These are phyloP conservation scores for Nipponacmea schrenckii DNA, from an alignment of 2,888 invertebrate genomes.

Conservation along the genomic window DNA sequence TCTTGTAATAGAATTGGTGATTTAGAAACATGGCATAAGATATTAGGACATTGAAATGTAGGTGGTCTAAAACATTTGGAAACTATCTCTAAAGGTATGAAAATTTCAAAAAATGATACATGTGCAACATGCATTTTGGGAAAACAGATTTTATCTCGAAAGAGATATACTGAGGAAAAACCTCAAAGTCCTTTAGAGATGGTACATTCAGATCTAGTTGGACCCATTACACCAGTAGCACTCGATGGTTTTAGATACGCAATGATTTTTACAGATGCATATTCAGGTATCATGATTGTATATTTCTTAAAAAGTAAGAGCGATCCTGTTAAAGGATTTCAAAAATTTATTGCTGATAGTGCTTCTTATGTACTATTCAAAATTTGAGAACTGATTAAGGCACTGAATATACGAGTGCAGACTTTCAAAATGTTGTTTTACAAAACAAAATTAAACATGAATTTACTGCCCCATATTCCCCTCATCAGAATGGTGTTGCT, in stretches of 20 bases:
- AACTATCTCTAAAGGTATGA: too few species aligned
- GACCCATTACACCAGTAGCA: conserved; percentile 26
- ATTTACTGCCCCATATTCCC: conserved; percentile 17
- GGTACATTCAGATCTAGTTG: conserved; percentile 28
- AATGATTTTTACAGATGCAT: conserved; percentile 25
- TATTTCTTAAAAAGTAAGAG: conserved; percentile 19
- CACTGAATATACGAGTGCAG: conserved; percentile 1
- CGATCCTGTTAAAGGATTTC: conserved; percentile 18
- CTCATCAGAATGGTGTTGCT: conserved; percentile 26
- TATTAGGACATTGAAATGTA: too few species aligned
- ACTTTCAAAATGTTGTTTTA: not conserved
- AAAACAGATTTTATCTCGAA: too few species aligned
- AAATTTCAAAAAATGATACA: conserved; percentile 2
- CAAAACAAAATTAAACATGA: conserved; percentile 14
- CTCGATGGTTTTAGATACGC: conserved; percentile 27
- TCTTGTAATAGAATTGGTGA: too few species aligned
- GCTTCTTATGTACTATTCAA: conserved; percentile 9
- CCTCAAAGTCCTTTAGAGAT: not conserved
- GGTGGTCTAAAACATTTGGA: too few species aligned
- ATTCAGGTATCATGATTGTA: conserved; percentile 14
- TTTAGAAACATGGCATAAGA: conserved; percentile 11
- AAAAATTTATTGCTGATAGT: conserved; percentile 23
- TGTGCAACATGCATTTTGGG: too few species aligned
- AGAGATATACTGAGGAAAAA: not conserved
- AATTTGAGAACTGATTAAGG: conserved; percentile 4